These are phyloP conservation scores for Murina feae DNA, from an alignment of 2,113 vertebrate genomes.

Conservation along the genomic window DNA sequence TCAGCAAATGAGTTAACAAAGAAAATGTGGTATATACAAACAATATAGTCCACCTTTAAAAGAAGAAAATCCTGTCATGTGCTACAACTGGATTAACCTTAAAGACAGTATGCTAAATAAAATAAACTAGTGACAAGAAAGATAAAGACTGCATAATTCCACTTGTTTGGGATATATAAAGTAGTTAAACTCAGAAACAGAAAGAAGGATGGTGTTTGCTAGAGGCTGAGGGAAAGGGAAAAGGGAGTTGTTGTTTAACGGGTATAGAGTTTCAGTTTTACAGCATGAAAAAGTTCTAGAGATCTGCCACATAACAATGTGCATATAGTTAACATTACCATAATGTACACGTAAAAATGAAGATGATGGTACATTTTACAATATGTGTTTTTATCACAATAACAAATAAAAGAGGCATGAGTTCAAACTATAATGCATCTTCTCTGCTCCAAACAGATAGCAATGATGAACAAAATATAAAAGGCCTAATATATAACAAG, in stretches of 20 bases:
- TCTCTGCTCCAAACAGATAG: not conserved
- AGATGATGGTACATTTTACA: not conserved
- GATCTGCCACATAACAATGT: not conserved
- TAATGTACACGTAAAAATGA: not conserved
- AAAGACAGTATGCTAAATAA: not conserved
- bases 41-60: not conserved
- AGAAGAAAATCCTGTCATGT: not conserved
- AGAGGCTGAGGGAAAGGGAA: not conserved
- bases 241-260: not conserved
- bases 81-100: not conserved
- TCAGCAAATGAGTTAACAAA: not conserved
- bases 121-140: not conserved
- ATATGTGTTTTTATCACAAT: not conserved
- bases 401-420: not conserved
- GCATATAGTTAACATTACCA: not conserved
- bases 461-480: not conserved
- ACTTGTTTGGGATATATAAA: not conserved
- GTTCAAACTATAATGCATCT: not conserved
- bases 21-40: not conserved
- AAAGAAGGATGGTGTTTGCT: not conserved
- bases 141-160: not conserved
- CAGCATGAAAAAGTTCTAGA: not conserved
- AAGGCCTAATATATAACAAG: no score
- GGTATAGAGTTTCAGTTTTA: not conserved
- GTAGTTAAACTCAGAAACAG: not conserved